Percentiles rank a stretch among this genome's conserved stretches.
These are phyloP conservation scores for Smutsia temminckii DNA, from an alignment of 2,797 vertebrate species.

Conservation along the genomic window DNA sequence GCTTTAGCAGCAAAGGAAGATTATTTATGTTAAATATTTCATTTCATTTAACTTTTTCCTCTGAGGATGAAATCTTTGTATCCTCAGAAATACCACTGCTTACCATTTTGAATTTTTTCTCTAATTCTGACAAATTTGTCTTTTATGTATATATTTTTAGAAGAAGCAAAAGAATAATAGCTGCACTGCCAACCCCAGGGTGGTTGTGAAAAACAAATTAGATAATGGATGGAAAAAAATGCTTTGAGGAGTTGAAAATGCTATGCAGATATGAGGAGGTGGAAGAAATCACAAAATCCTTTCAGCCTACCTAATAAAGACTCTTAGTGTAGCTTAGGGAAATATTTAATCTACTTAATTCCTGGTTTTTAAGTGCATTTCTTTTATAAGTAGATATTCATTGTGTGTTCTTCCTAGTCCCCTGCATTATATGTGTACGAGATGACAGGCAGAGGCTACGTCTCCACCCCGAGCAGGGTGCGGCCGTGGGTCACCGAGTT, in stretches of 20 bases:
- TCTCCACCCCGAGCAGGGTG: neutral
- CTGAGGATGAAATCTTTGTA: neutral
- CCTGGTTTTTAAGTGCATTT: neutral
- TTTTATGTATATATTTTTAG: constrained; percentile 56
- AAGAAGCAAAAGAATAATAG: constrained; percentile 34
- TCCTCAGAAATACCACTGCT: neutral
- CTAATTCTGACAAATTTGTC: neutral
- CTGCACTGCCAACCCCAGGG: neutral
- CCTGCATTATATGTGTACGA: neutral
- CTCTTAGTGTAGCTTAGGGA: neutral
- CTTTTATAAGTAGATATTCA: neutral
- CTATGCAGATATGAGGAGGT: neutral
- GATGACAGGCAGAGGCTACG: neutral
- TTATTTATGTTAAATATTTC: constrained; percentile 50
- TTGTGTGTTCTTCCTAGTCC: neutral
- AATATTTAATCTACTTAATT: constrained; percentile 35
- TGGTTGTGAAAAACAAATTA: constrained; percentile 40
- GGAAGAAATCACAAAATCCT: neutral
- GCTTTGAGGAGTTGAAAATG: constrained; percentile 12
- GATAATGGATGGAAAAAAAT: neutral
- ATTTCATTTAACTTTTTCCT: constrained; percentile 45
- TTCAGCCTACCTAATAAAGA: neutral
- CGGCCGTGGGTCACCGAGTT: neutral
- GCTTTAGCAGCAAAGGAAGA: neutral
- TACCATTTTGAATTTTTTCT: constrained; percentile 33